phyloP scores from a whole-genome alignment of 2,797 vertebrate genomes.

The Onychomys torridus region DNA sequence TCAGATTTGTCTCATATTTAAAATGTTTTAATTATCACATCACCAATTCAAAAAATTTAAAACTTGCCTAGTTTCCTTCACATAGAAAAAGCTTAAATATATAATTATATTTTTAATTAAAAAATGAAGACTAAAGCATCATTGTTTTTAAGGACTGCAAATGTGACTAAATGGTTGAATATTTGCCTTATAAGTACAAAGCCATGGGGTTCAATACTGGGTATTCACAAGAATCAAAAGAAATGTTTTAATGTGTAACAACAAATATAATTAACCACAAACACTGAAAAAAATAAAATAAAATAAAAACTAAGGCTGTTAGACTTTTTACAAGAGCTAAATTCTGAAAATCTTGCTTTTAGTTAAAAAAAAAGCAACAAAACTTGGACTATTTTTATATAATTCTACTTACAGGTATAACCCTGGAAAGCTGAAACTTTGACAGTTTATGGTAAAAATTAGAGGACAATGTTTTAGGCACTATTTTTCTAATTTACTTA shows the following conservation, averaged over 20 bases:
- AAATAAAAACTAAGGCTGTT: neutral
- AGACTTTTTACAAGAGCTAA: neutral
- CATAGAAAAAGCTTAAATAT: slow-evolving; percentile 25
- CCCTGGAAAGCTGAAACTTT: slow-evolving; percentile 9
- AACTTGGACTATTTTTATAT: slow-evolving; percentile 31
- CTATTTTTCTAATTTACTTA: slow-evolving; percentile 39
- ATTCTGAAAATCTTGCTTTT: neutral
- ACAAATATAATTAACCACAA: slow-evolving; percentile 43
- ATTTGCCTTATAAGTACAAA: neutral
- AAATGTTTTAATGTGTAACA: slow-evolving; percentile 48
- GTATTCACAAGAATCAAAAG: neutral
- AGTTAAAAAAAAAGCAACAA: slow-evolving; percentile 29
- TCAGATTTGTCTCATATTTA: slow-evolving; percentile 61
- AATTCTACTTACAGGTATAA: slow-evolving; percentile 31
- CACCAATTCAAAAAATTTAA: slow-evolving; percentile 43
- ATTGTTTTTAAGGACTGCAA: neutral
- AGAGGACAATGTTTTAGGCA: slow-evolving; percentile 35
- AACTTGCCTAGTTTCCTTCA: neutral
- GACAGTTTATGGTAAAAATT: slow-evolving; percentile 7
- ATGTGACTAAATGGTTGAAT: neutral
- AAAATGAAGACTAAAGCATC: slow-evolving; percentile 35
- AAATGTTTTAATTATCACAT: slow-evolving; percentile 47
- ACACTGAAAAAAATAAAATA: slow-evolving; percentile 12
- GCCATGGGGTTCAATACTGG: neutral
- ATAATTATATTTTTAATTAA: neutral